Conservation (phyloP, 2,797 vertebrate species). For the Propithecus deckenii region DNA sequence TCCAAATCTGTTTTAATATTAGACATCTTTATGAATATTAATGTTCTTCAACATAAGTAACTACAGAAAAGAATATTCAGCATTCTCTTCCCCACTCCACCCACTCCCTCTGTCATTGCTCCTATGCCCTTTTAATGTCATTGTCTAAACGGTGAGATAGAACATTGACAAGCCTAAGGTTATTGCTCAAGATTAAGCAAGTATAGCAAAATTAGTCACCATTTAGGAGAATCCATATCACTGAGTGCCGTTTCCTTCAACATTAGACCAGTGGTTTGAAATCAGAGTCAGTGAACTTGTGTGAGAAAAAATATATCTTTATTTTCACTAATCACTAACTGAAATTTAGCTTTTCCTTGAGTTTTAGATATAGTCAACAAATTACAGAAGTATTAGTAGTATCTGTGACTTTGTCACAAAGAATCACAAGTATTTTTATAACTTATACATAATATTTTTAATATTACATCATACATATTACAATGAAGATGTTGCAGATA, state of each 20-base stretch:
- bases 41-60: slow-evolving; percentile 56
- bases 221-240: slow-evolving; percentile 40
- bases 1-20: slow-evolving; percentile 68
- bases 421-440: not conserved
- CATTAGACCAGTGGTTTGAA: not conserved
- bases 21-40: slow-evolving; percentile 75
- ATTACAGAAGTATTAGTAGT: not conserved
- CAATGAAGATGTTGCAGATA: not conserved
- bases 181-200: slow-evolving; percentile 40
- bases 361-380: slow-evolving; percentile 16
- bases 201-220: slow-evolving; percentile 58
- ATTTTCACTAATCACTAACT: slow-evolving; percentile 24
- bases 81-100: slow-evolving; percentile 15
- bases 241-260: slow-evolving; percentile 16
- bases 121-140: slow-evolving; percentile 34
- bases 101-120: slow-evolving; percentile 32
- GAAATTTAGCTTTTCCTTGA: slow-evolving; percentile 16
- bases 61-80: slow-evolving; percentile 66
- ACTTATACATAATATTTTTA: not conserved
- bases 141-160: slow-evolving; percentile 45
- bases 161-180: slow-evolving; percentile 5
- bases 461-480: not conserved
- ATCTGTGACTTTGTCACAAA: not conserved
- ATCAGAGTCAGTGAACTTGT: not conserved
- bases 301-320: not conserved